Conservation (phyloP, 2,797 vertebrate genomes). For the Rhadinocentrus ornatus region DNA sequence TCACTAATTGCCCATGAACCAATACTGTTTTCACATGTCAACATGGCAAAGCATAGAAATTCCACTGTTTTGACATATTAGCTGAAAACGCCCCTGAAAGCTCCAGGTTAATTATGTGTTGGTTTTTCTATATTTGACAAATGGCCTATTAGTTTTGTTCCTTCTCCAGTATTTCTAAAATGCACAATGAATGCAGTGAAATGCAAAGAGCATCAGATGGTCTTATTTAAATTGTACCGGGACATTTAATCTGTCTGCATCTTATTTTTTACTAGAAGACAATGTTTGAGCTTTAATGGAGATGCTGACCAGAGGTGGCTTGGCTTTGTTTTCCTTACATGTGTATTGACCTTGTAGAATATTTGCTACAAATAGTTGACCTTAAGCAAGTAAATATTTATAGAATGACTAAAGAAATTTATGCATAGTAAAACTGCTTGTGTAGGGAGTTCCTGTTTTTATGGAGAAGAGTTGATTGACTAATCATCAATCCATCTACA, state of each 20-base stretch:
- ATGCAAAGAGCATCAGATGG: constrained; percentile 1
- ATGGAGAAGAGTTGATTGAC: background rate
- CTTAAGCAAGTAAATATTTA: background rate
- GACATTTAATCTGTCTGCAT: background rate
- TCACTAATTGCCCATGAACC: background rate
- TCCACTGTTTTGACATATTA: background rate
- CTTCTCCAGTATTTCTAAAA: background rate
- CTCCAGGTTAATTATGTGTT: background rate
- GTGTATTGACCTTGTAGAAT: background rate
- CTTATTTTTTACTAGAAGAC: no score
- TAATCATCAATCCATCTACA: no score
- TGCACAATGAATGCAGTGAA: constrained; percentile 4
- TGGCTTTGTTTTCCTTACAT: background rate
- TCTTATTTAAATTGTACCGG: constrained; percentile 3
- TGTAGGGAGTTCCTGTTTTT: no score
- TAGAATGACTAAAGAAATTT: no score
- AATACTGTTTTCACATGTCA: background rate
- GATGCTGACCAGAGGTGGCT: background rate
- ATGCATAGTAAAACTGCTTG: no score
- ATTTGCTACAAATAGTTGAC: background rate
- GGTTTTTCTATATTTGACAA: constrained; percentile 31
- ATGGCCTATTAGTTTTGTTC: constrained; percentile 25
- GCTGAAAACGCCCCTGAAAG: background rate
- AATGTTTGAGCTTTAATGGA: no score
- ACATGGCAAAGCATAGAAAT: background rate